Evolutionary conservation across 2,888 invertebrate genomes (phyloP).

Genomic region (Monochamus alternatus): DNA sequence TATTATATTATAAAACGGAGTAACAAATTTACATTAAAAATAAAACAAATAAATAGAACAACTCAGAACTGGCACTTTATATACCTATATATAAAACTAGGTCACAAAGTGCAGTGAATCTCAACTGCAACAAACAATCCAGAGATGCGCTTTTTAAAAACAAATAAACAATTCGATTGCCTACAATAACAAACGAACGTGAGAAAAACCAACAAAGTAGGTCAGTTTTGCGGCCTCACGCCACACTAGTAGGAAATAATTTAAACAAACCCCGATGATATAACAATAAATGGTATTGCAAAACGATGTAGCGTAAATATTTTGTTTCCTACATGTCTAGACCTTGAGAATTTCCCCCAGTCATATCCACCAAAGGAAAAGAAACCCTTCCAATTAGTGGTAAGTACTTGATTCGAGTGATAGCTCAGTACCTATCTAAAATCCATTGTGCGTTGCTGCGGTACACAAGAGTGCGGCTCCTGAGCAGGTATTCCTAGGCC

Average conservation of each 20-base stretch:
- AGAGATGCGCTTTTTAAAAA: constrained; percentile 7
- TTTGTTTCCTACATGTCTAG: constrained; percentile 53
- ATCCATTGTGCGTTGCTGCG: not conserved
- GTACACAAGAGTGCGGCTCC: not conserved
- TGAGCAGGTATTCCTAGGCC: not conserved
- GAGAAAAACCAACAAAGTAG: constrained; percentile 33
- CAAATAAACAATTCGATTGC: constrained; percentile 16
- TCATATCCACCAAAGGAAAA: constrained; percentile 48
- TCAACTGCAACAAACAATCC: not conserved
- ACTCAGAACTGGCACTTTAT: too few species aligned
- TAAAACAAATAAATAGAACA: too few species aligned
- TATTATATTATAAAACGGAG: too few species aligned
- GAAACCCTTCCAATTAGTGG: constrained; percentile 12
- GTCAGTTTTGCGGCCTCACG: constrained; percentile 41
- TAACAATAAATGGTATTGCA: constrained; percentile 50
- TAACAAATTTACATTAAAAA: too few species aligned
- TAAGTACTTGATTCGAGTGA: not conserved
- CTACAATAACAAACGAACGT: constrained; percentile 2
- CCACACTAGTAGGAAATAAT: constrained; percentile 46
- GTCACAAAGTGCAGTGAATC: too few species aligned
- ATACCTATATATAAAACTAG: too few species aligned
- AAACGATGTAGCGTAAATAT: constrained; percentile 34
- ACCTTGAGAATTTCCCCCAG: constrained; percentile 60
- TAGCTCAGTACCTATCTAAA: not conserved
- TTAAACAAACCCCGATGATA: constrained; percentile 49